Percentiles rank a stretch among this genome's conserved stretches.
Conservation (phyloP, 2,797 vertebrate genomes). For the Sparidentex hasta region DNA sequence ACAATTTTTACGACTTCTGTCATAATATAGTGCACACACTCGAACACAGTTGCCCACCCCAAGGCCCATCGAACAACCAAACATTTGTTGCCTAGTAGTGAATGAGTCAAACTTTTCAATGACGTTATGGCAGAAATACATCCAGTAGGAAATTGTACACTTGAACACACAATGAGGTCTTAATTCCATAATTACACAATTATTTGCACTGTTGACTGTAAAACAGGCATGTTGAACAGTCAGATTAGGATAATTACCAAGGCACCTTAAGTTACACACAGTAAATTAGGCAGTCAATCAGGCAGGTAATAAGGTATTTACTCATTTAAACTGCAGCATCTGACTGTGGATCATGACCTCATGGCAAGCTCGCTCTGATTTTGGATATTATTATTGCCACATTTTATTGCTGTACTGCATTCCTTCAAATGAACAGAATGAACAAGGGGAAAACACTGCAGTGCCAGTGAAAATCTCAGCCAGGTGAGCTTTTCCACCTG, state of each 20-base stretch:
- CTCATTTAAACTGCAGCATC: neutral
- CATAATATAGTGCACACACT: conserved; percentile 43
- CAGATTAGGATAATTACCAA: conserved; percentile 37
- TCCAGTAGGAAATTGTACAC: conserved; percentile 49
- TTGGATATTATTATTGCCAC: neutral
- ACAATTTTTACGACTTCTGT: conserved; percentile 54
- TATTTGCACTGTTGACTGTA: conserved; percentile 16
- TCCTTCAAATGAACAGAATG: neutral
- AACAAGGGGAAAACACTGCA: neutral
- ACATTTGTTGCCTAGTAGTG: conserved; percentile 52
- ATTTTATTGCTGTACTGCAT: neutral
- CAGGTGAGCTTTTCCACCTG: conserved; percentile 55
- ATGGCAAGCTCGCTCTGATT: no score
- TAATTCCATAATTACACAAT: conserved; percentile 55
- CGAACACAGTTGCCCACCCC: conserved; percentile 40
- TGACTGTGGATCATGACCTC: conserved; percentile 13
- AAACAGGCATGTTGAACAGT: conserved; percentile 13
- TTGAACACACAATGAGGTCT: conserved; percentile 47
- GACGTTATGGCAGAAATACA: conserved; percentile 54
- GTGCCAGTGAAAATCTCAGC: neutral
- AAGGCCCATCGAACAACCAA: conserved; percentile 48
- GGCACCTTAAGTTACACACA: conserved; percentile 16
- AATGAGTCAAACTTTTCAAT: conserved; percentile 63
- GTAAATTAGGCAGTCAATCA: conserved; percentile 1
- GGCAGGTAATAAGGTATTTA: neutral